Evolutionary conservation across 1,140 invertebrate species (phyloP), one percentile per base, ranked within the genome.

Genomic region (Agrypnia vestita): DNA sequence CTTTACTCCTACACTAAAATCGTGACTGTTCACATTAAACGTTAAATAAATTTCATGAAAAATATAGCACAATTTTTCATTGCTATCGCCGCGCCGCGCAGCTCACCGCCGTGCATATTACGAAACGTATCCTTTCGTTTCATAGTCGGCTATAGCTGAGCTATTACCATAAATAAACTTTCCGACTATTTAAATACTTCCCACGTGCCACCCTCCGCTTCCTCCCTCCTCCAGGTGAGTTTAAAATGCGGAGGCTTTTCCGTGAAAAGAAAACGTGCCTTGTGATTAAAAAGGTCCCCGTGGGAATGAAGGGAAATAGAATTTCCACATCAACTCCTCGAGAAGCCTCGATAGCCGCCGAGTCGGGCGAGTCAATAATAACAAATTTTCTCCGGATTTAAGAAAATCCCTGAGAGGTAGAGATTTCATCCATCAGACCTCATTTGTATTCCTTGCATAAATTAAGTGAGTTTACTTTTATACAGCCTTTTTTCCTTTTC

Each of bases 261-360:
- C 51, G 35, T 55, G 71, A 25, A n/a, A 56, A 56, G 71, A 15
- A 35, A 56, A 74, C 71, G 47, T 56, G 71, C 47, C 51, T 55
- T 25, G 71, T 74, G 71, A 74, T 74, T 74, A 74, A 74, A 74
- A 74, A 74, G 55, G 47, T 21, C 47, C 51, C 67, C 35, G n/a
- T n/a, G n/a, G 67, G 25, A 43, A 71, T 9, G 17, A 47, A 47
- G 47, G 47, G 46, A 71, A 71, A 51, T 47, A 71, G 67, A 71
- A 71, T 71, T 71, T 71, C 46, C 47, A 49, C 47, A 49, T 71
- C 47, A 49, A 71, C 47, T 71, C 44, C 17, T 71, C 47, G 13
- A 17, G 44, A 47, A 43, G 13, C 4, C 46, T 13, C 44, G 47
- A 49, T 19, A 11, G 67, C 17, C 21, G 13, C 35, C 67, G 15